A percentile compares a stretch with the other conserved stretches of the same genome.
Evolutionary conservation across 1,140 invertebrate genomes (phyloP).

Genomic region (Dreissena rostriformis): DNA sequence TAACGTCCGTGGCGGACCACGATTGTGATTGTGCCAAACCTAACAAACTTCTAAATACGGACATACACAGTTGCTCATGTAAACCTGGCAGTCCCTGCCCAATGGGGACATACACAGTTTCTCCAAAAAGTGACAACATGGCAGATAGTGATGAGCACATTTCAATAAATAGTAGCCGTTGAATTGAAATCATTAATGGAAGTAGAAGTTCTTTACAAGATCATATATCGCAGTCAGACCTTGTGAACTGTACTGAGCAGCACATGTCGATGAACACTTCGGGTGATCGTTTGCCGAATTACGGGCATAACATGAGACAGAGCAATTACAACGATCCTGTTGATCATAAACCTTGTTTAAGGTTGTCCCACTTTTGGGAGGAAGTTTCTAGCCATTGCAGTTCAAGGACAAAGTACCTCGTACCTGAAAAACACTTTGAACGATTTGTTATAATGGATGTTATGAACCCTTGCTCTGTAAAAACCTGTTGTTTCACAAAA

Average conservation of each 20-base stretch:
- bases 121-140: too few relatives aligned
- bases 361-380: conserved; percentile 71
- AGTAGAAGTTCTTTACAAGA: too few relatives aligned
- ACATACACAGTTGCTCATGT: not conserved
- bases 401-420: conserved; percentile 82
- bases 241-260: too few relatives aligned
- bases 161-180: too few relatives aligned
- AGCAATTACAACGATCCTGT: conserved; percentile 58
- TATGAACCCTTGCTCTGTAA: conserved; percentile 86
- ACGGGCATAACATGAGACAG: conserved; percentile 70
- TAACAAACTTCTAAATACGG: not conserved
- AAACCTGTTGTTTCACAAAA: conserved; percentile 95
- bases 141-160: too few relatives aligned
- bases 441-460: conserved; percentile 91
- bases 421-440: conserved; percentile 87
- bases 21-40: not conserved
- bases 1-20: not conserved
- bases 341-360: conserved; percentile 57
- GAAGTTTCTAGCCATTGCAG: conserved; percentile 25
- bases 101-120: too few relatives aligned
- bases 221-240: too few relatives aligned
- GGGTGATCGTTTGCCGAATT: conserved; percentile 23
- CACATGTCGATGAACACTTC: too few relatives aligned
- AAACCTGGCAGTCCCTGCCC: not conserved
- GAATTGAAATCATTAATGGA: too few relatives aligned